Base-by-base conservation (phyloP, 1,140 invertebrate genomes). In the Trypoxylus dichotomus region DNA sequence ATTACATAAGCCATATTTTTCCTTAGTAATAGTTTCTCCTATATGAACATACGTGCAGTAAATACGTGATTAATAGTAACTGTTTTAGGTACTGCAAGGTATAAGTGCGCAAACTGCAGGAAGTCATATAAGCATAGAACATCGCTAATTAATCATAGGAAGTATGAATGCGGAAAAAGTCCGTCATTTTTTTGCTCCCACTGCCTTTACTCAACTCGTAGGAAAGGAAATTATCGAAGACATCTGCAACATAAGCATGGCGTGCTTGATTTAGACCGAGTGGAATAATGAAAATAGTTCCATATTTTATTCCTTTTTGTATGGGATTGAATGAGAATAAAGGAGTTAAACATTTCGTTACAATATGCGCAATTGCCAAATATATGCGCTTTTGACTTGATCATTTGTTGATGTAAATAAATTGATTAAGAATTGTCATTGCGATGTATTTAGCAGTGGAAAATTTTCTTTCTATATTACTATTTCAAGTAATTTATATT, bases 91-190 rank as follows among this genome's bases (percentile, higher is more conserved):
- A 63, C 10, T 63, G 13, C 13, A 63, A 21, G 2, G 10, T 63
- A 63, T 24, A 19, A 24, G 1, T 79, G 78, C 47, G 24, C 47
- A 1, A 41, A 47, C 13, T 80, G 80, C 47, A 15, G 29, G 1
- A 68, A 74, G 2, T 29, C 29, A 15, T 80, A 79, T 63, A 80
- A 80, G 37, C 79, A 79, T 42, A 42, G 24, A 21, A 77, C 76
- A 3, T 80, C 75, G 7, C 54, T 80, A 43, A 75, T 77, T 29
- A 76, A 74, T 5, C 80, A 80, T 42, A 11, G 74, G 15, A 77
- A 72, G 15, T 78, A 76, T 32, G 80, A 80, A 41, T 80, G 80
- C 74, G 80, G 80, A 27, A 80, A 79, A 71, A 60, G 21, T 3
- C 63, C 76, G 25, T 47, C 75, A 37, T 80, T 79, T 72, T 37